Evolutionary conservation across 2,888 invertebrate species (phyloP).

Genomic region (Nomada flava): DNA sequence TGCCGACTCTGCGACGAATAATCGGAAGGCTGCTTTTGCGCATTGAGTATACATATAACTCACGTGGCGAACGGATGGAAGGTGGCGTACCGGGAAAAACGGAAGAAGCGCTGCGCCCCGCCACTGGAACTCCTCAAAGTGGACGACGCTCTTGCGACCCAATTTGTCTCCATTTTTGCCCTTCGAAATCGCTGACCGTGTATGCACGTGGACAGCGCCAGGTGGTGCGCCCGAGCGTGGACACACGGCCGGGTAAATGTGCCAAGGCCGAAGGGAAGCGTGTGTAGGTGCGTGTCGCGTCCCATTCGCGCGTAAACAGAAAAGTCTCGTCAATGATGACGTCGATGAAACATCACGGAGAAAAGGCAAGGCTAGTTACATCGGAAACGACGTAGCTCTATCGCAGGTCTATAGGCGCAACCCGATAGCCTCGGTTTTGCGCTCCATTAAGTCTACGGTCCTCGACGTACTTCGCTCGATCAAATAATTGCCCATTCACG

Average conservation of each 20-base stretch:
- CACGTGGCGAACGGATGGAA: neutral
- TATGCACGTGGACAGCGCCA: neutral
- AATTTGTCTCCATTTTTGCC: constrained; percentile 43
- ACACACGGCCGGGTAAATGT: constrained; percentile 36
- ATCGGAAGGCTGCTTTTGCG: constrained; percentile 7
- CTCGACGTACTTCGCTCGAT: neutral
- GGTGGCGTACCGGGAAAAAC: neutral
- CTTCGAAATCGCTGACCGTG: constrained; percentile 9
- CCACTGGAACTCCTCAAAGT: neutral
- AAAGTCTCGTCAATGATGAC: constrained; percentile 40
- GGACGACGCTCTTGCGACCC: constrained; percentile 19
- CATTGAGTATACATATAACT: constrained; percentile 29
- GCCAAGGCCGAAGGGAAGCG: constrained; percentile 48
- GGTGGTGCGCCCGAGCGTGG: constrained; percentile 12
- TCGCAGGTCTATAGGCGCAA: neutral
- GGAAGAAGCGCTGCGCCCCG: too few relatives aligned
- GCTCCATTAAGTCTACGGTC: constrained; percentile 12
- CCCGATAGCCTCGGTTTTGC: constrained; percentile 15
- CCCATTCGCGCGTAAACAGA: constrained; percentile 44
- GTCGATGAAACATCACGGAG: constrained; percentile 47
- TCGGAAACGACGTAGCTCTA: constrained; percentile 28
- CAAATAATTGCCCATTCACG: constrained; percentile 18
- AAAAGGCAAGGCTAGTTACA: constrained; percentile 11
- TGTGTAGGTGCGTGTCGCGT: constrained; percentile 12
- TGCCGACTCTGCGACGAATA: constrained; percentile 24